phyloP scores from a whole-genome alignment of 2,888 invertebrate species.

The Merodon equestris region DNA sequence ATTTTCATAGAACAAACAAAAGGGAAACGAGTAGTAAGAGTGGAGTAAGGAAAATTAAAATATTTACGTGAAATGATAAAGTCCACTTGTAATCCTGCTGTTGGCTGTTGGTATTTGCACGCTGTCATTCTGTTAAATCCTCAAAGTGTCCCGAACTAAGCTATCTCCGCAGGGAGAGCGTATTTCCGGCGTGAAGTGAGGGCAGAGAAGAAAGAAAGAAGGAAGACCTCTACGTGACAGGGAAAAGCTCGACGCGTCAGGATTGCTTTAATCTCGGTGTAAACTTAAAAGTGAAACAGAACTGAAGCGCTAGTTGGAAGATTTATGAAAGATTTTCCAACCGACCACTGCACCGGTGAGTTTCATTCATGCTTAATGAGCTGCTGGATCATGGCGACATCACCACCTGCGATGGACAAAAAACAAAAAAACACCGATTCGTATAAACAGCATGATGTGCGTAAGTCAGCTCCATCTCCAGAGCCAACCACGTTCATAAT shows the following conservation, averaged over 20 bases:
- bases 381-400: conserved; percentile 40
- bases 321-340: background rate
- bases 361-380: conserved; percentile 43
- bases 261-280: conserved; percentile 49
- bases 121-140: conserved; percentile 61
- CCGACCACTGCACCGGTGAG: no score
- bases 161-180: conserved; percentile 39
- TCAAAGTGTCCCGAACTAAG: conserved; percentile 61
- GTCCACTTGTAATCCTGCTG: conserved; percentile 58
- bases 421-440: no score
- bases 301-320: background rate
- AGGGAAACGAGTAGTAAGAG: conserved; percentile 1
- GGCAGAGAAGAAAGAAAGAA: background rate
- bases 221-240: conserved; percentile 52
- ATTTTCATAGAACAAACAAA: conserved; percentile 51
- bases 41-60: conserved; percentile 54
- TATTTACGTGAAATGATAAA: conserved; percentile 64
- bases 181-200: background rate
- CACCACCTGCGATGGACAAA: background rate
- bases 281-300: conserved; percentile 31
- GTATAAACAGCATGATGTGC: no score
- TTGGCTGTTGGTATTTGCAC: conserved; percentile 55
- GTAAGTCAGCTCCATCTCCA: background rate
- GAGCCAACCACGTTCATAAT: conserved; percentile 65
- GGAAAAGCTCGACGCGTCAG: conserved; percentile 61